Evolutionary conservation across 2,888 invertebrate genomes (phyloP).

Genomic region (Pedicia rivosa): DNA sequence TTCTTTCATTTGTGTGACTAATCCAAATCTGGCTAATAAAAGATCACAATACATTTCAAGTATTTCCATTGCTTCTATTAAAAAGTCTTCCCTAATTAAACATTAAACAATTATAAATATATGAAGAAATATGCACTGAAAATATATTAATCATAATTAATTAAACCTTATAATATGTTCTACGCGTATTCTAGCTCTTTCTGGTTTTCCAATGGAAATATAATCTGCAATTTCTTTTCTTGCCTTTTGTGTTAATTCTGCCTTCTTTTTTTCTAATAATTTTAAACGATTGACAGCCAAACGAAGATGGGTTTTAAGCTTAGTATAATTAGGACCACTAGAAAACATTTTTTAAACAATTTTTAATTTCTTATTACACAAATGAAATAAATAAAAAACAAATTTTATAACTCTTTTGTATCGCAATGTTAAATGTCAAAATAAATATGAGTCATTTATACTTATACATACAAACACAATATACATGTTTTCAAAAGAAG

Average conservation of each 20-base stretch:
- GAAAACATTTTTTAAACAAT: slow-evolving; percentile 55
- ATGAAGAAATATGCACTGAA: neutral
- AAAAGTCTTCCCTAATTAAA: slow-evolving; percentile 78
- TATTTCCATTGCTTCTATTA: slow-evolving; percentile 98
- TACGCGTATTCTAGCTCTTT: slow-evolving; percentile 89
- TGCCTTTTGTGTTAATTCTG: slow-evolving; percentile 90
- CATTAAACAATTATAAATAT: slow-evolving; percentile 1
- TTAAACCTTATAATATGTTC: slow-evolving; percentile 84
- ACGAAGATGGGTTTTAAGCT: slow-evolving; percentile 90
- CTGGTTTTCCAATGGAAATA: slow-evolving; percentile 66
- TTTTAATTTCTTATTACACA: too few relatives aligned
- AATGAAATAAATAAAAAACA: too few relatives aligned
- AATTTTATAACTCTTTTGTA: too few relatives aligned
- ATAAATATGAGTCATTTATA: too few relatives aligned
- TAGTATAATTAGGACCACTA: slow-evolving; percentile 82
- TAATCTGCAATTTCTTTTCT: slow-evolving; percentile 93
- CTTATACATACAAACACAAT: too few relatives aligned
- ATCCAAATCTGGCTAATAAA: slow-evolving; percentile 85
- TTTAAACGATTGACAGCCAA: slow-evolving; percentile 87
- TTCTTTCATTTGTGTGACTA: slow-evolving; percentile 93
- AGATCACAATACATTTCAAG: slow-evolving; percentile 99
- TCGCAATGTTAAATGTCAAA: too few relatives aligned
- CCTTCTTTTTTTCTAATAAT: slow-evolving; percentile 92
- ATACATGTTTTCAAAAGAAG: too few relatives aligned
- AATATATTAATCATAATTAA: too few relatives aligned